These are phyloP conservation scores for Nesoenas mayeri DNA, from an alignment of 2,113 vertebrate species.

Conservation along the genomic window DNA sequence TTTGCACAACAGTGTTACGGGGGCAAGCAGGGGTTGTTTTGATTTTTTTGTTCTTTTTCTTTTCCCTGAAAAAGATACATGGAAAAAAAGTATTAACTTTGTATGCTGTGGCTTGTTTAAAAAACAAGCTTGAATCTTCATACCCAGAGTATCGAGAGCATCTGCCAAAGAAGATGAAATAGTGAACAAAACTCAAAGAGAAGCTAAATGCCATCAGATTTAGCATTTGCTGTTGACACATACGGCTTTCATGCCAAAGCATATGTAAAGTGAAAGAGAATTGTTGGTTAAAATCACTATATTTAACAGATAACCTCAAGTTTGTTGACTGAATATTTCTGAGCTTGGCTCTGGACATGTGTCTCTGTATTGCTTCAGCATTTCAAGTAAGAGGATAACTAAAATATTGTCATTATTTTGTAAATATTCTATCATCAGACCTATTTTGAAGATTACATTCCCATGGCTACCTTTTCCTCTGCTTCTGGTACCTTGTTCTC, in stretches of 20 bases:
- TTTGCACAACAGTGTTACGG: fast-evolving
- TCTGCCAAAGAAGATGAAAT: background rate
- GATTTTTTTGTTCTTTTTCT: background rate
- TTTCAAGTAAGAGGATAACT: background rate
- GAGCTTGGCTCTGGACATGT: background rate
- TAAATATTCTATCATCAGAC: background rate
- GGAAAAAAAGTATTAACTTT: background rate
- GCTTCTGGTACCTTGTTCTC: background rate
- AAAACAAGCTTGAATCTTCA: background rate
- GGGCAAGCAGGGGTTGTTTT: fast-evolving
- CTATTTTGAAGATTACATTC: background rate
- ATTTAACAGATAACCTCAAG: background rate
- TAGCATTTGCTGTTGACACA: background rate
- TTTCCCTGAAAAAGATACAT: fast-evolving
- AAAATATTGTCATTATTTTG: background rate
- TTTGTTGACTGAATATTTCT: background rate
- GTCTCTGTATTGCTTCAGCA: background rate
- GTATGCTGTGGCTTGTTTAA: background rate
- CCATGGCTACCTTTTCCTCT: background rate
- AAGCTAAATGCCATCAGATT: background rate
- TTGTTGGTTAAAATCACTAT: background rate
- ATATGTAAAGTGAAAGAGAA: background rate
- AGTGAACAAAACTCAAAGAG: background rate
- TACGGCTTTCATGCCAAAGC: background rate
- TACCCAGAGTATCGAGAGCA: background rate